Percentiles rank a stretch among this genome's conserved stretches.
Conservation (phyloP, 2,113 vertebrate species). For the Oenanthe oenanthe region DNA sequence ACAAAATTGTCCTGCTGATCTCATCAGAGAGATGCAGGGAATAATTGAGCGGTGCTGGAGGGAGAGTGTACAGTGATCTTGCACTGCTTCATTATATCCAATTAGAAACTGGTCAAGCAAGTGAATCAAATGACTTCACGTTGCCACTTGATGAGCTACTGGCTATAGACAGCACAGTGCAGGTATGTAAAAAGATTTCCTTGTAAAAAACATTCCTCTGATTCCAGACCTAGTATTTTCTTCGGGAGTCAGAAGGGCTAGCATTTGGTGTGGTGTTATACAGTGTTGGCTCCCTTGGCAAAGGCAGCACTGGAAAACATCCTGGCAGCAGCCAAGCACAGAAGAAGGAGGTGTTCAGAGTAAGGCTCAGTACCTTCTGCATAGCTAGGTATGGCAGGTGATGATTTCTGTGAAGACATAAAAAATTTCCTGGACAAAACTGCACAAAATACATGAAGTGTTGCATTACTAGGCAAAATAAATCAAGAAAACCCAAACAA, state of each 20-base stretch:
- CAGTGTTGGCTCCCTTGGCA: not conserved
- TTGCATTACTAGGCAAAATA: not conserved
- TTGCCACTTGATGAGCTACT: not conserved
- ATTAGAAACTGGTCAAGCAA: not conserved
- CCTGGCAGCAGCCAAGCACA: not conserved
- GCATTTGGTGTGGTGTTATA: not conserved
- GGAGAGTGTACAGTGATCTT: not conserved
- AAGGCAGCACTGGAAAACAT: not conserved
- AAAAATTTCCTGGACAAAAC: not conserved
- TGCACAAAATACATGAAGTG: not conserved
- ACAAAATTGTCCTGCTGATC: not conserved
- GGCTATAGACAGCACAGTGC: not conserved
- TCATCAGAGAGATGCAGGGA: not conserved
- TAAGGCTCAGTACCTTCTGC: not conserved
- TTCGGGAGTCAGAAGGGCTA: rapidly evolving
- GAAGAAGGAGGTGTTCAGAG: not conserved
- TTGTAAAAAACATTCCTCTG: not conserved
- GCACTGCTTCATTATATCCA: not conserved
- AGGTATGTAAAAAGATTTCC: not conserved
- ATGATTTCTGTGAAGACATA: not conserved
- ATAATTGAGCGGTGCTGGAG: not conserved
- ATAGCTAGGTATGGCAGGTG: not conserved
- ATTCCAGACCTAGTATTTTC: not conserved
- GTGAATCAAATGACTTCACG: not conserved
- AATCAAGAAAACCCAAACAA: not conserved